Percentiles rank a stretch among this genome's conserved stretches.
Evolutionary conservation across 1,140 invertebrate species (phyloP).

Genomic region (Leptinotarsa lineolata): DNA sequence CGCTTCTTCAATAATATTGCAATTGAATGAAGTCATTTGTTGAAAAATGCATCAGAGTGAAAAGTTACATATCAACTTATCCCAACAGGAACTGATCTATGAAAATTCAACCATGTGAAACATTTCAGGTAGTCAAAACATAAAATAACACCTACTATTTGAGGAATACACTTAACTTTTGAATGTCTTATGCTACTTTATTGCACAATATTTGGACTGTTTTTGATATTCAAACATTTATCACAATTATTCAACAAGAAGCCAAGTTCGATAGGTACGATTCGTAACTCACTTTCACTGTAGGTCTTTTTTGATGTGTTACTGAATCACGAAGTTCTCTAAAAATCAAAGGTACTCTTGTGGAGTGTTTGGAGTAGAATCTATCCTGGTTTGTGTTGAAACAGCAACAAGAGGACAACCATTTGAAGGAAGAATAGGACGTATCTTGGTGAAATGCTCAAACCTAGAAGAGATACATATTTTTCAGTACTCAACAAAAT

Average conservation of each 20-base stretch:
- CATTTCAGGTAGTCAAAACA: too few relatives aligned
- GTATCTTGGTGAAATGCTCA: neutral
- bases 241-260: conserved; percentile 21
- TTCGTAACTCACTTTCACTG: neutral
- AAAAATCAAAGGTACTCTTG: too few relatives aligned
- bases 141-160: too few relatives aligned
- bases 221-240: conserved; percentile 15
- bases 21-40: too few relatives aligned
- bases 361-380: neutral
- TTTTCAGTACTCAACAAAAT: too few relatives aligned
- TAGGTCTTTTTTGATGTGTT: neutral
- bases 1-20: too few relatives aligned
- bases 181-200: conserved; percentile 6
- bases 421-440: conserved; percentile 14
- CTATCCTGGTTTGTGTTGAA: conserved; percentile 12
- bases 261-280: neutral
- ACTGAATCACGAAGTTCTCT: too few relatives aligned
- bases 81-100: too few relatives aligned
- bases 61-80: too few relatives aligned
- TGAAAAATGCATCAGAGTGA: too few relatives aligned
- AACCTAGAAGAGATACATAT: neutral
- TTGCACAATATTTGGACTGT: conserved; percentile 19
- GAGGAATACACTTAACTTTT: too few relatives aligned
- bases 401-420: conserved; percentile 9
- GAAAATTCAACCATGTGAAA: too few relatives aligned